Evolutionary conservation across 2,888 invertebrate genomes (phyloP), one percentile per base, ranked within the genome.

Genomic region (Cylindroiulus punctatus): DNA sequence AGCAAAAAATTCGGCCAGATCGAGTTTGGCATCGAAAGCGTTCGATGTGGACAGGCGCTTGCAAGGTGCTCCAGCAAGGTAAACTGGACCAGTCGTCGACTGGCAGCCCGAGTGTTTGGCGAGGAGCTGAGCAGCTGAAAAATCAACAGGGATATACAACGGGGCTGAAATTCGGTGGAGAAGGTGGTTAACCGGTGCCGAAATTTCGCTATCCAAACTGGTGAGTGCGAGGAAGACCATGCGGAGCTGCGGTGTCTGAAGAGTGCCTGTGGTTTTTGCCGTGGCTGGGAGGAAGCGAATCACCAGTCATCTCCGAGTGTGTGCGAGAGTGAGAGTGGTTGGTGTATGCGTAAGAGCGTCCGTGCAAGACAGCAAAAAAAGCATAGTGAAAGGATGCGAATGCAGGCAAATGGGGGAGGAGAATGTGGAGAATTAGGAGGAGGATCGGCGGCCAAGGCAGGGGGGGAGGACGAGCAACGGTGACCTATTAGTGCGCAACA

Each of bases 401-500:
- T 10, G 83, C n/a, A 3, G 19, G 44, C 40, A 42, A 83, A 44
- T 44, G 83, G 83, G 83, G 83, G 83, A 42, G 83, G 83, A 83
- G 83, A 83, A 83, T 83, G 83, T 83, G 40, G 83, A 42, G 36
- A 82, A 82, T 82, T 82, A 42, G 82, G 42, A 82, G 82, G 82
- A 82, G 82, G 82, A 36, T 36, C 36, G 42, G 82, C 19, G 22
- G 81, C 30, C 26, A 81, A 5, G 26, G 42, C 19, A 36, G n/a
- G 83, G 83, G 44, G 83, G 84, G 52, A 84, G 84, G 84, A 84
- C 57, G 84, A 47, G 47, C 84, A 84, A 84, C 57, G 84, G 84
- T 84, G 84, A 84, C 84, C 84, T 84, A 84, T 84, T 84, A 84
- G 84, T 83, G 83, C 44, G 83, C 83, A 40, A 83, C 44, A 26